phyloP scores from a whole-genome alignment of 1,140 invertebrate species.

The Philopotamus ludificatus region DNA sequence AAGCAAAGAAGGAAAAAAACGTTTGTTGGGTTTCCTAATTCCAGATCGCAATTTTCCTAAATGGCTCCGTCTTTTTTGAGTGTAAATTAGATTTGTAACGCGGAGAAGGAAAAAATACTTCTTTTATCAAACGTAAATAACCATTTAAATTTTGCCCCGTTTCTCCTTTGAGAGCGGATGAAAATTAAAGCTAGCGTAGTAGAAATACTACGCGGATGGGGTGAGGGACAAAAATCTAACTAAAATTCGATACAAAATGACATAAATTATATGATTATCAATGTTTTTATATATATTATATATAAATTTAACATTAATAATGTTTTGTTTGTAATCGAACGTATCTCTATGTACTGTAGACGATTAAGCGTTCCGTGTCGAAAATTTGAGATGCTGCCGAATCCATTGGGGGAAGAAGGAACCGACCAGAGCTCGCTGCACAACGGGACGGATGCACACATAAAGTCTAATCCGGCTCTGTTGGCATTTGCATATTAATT shows the following conservation, averaged over 20 bases:
- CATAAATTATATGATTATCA: too few relatives aligned
- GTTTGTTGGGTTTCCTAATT: slow-evolving; percentile 35
- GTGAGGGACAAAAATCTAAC: slow-evolving; percentile 16
- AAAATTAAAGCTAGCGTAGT: slow-evolving; percentile 40
- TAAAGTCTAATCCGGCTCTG: slow-evolving; percentile 14
- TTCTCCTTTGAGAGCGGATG: slow-evolving; percentile 34
- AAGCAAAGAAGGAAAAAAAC: slow-evolving; percentile 46
- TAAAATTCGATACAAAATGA: too few relatives aligned
- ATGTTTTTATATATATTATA: too few relatives aligned
- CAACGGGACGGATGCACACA: slow-evolving; percentile 4
- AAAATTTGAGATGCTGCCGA: too few relatives aligned
- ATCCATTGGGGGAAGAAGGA: too few relatives aligned
- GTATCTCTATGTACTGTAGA: background rate
- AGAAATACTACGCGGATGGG: slow-evolving; percentile 15
- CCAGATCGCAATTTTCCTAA: slow-evolving; percentile 41
- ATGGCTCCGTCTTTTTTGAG: slow-evolving; percentile 39
- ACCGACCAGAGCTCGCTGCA: slow-evolving; percentile 6
- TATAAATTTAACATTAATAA: background rate
- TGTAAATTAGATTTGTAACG: slow-evolving; percentile 42
- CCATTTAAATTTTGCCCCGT: slow-evolving; percentile 41
- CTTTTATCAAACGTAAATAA: slow-evolving; percentile 43
- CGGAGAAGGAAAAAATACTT: slow-evolving; percentile 37
- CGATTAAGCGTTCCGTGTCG: background rate
- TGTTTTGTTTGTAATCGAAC: background rate
- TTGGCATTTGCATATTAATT: slow-evolving; percentile 28